phyloP scores from a whole-genome alignment of 2,888 invertebrate species.

The Corythucha ciliata region DNA sequence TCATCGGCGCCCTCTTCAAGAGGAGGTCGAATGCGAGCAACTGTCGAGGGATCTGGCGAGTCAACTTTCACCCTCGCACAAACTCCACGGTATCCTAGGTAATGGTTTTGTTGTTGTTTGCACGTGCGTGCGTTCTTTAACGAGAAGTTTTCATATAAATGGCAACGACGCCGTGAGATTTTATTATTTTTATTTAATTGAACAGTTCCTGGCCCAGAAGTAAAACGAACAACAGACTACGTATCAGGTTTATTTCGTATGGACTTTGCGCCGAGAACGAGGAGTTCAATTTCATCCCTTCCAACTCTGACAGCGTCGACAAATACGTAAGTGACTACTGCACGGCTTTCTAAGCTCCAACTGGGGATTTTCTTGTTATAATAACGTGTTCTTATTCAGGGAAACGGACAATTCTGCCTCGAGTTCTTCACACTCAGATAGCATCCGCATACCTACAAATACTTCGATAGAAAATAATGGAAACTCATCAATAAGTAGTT shows the following conservation, averaged over 20 bases:
- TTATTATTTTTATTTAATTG: conserved; percentile 2
- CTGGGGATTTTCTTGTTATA: no score
- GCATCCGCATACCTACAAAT: no score
- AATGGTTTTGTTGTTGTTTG: background rate
- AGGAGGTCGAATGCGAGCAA: conserved; percentile 71
- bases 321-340: no score
- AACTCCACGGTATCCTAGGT: conserved; percentile 57
- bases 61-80: conserved; percentile 53
- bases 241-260: conserved; percentile 56
- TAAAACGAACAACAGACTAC: conserved; percentile 60
- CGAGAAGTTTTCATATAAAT: no score
- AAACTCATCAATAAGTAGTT: conserved; percentile 36
- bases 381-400: no score
- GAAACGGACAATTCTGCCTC: no score
- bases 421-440: no score
- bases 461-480: no score
- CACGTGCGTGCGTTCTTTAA: background rate
- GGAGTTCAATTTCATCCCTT: conserved; percentile 38
- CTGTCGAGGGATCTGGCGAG: conserved; percentile 54
- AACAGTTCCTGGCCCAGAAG: conserved; percentile 54
- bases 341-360: no score
- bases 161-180: no score
- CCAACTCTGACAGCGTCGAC: no score
- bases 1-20: conserved; percentile 54
- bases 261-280: conserved; percentile 43